These are phyloP conservation scores for Glareola pratincola DNA, from an alignment of 2,113 vertebrate genomes.

Conservation along the genomic window DNA sequence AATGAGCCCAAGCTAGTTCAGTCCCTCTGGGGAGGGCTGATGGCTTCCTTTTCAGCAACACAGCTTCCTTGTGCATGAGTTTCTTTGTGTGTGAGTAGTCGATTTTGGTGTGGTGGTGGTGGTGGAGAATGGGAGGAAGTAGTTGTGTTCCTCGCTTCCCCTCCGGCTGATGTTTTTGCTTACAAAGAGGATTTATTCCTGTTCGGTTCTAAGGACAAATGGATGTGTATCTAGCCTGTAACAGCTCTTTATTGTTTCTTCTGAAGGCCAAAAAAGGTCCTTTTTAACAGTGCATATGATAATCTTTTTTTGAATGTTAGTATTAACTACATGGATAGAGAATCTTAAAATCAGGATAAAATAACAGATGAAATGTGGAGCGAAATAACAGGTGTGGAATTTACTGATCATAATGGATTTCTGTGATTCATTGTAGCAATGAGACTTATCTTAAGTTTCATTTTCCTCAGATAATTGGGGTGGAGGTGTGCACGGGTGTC, in stretches of 20 bases:
- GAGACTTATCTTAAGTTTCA: neutral
- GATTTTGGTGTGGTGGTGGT: neutral
- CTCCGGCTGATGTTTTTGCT: neutral
- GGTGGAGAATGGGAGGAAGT: neutral
- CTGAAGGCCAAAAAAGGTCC: neutral
- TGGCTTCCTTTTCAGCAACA: neutral
- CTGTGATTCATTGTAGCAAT: neutral
- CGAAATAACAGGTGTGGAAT: neutral
- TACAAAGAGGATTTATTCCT: neutral
- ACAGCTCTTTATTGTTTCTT: conserved; percentile 3
- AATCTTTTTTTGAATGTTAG: neutral
- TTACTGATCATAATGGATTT: neutral
- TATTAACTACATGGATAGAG: neutral
- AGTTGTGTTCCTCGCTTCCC: neutral
- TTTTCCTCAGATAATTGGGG: neutral
- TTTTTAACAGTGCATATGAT: neutral
- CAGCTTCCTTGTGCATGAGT: neutral
- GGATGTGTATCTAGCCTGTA: neutral
- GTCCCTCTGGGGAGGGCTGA: neutral
- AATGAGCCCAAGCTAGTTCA: accelerated
- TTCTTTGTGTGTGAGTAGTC: neutral
- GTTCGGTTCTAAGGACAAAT: neutral
- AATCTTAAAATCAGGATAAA: neutral
- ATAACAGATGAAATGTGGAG: neutral
- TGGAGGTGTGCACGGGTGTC: neutral